Evolutionary conservation across 2,888 invertebrate genomes (phyloP), one percentile per base, ranked within the genome.

Genomic region (Andrena bicolor): DNA sequence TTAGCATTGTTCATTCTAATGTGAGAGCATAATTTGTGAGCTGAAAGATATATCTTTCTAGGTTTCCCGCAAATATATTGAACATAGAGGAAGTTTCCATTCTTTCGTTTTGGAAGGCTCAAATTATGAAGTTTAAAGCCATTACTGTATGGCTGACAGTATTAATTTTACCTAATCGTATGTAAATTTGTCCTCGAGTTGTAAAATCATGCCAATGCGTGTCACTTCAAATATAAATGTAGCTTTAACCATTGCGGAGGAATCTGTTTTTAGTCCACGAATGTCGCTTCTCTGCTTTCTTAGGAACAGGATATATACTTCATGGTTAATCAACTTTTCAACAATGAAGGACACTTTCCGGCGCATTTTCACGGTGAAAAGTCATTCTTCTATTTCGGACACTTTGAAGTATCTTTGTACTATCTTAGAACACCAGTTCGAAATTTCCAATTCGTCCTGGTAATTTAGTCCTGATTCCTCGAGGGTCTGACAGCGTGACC

Each of bases 401-500:
- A 13, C 51, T 63, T 61, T 32, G n/a, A n/a, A 32, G 53, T 8
- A n/a, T 41, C 4, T 1, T n/a, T 48, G 32, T 63, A 35, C 26
- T n/a, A 78, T 48, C 10, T 60, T 30, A 35, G 10, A 0, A 23
- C 6, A 16, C 20, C n/a, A 28, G 8, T 65, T n/a, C 48, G 10
- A 16, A 61, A 58, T 72, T 76, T 30, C n/a, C 75, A 49, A 68
- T 76, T 80, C 61, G 73, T 65, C 23, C 20, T 69, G 65, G 76
- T 20, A 69, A 64, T 80, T 80, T 69, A 20, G 28, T 51, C 13
- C 32, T 13, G 26, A 4, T 23, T 41, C 1, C 13, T 8, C 64
- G 49, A 56, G 49, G 63, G 49, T 53, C 79, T 68, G 78, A 77
- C 83, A 81, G 82, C 82, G 82, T 76, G 81, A 88, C 78, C 75